Evolutionary conservation across 1,140 invertebrate genomes (phyloP), one percentile per base, ranked within the genome.

Genomic region (Macrostomum lignano): DNA sequence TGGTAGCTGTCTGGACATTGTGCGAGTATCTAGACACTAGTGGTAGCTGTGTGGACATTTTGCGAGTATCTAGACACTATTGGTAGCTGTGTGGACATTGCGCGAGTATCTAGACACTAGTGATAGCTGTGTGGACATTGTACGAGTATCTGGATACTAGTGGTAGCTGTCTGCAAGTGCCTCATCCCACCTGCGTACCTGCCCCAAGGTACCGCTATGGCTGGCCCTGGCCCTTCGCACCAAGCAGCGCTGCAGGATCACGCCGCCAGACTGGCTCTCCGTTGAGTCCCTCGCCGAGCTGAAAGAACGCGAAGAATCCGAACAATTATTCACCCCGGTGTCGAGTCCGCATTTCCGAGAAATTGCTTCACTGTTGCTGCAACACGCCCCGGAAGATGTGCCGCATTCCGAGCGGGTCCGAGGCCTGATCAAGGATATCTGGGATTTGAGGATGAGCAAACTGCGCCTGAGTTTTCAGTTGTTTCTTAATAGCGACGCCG

Each of bases 221-320:
- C 47, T 93, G 29, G 88, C 78, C n/a, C 57, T 88, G 2, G 76
- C 74, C 61, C 59, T 94, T 10, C 73, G 76, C 48, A 74, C 78
- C 44, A 70, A 79, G 54, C 73, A 82, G 46, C 88, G 82, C 52
- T 94, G 84, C 49, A 67, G 72, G 42, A 72, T 96, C 36, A 58
- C 82, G 20, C 63, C 70, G 14, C 86, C 84, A 10, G 72, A 77
- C 32, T 96, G 88, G 88, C 76, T 96, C 75, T 66, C 76, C 42
- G 55, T 74, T 5, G 55, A 52, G 56, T 36, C 29, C 36, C 38
- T 9, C 19, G 14, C 3, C 11, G 7, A n/a, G n/a, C n/a, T n/a
- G n/a, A n/a, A n/a, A n/a, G n/a, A n/a, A n/a, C n/a, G n/a, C n/a
- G n/a, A n/a, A 37, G 3, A 10, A 13, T 25, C 21, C 5, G 10